These are phyloP conservation scores for Furcifer pardalis DNA, from an alignment of 2,797 vertebrate species.

Conservation along the genomic window DNA sequence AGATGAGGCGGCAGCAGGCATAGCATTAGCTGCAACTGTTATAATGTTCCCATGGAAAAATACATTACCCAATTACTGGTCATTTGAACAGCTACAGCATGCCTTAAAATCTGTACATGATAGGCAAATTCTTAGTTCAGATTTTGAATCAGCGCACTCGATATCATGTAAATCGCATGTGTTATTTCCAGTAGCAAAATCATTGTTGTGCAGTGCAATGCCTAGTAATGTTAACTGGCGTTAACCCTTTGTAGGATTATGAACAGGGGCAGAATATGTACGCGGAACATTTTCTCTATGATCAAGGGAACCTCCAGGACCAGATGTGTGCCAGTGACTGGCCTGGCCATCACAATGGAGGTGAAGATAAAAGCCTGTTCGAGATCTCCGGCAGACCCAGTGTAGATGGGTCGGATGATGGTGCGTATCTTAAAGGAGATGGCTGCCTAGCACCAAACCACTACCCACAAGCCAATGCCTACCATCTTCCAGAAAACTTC, in stretches of 20 bases:
- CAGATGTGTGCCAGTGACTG: conserved; percentile 76
- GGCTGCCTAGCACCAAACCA: conserved; percentile 73
- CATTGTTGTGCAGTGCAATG: no score
- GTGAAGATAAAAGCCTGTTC: conserved; percentile 71
- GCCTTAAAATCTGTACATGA: no score
- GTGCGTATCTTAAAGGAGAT: conserved; percentile 73
- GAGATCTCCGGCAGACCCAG: conserved; percentile 65
- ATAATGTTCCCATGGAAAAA: no score
- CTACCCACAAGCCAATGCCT: conserved; percentile 72
- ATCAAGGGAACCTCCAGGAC: conserved; percentile 67
- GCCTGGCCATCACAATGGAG: conserved; percentile 64
- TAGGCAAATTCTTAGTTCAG: no score
- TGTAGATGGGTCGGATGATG: conserved; percentile 72
- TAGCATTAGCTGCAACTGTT: no score
- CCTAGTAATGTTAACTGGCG: neutral
- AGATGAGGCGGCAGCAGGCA: no score
- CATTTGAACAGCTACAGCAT: no score
- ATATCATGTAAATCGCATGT: no score
- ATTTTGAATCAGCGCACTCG: no score
- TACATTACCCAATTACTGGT: no score
- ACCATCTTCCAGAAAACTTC: conserved; percentile 76
- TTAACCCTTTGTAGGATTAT: conserved; percentile 67
- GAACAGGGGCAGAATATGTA: conserved; percentile 69
- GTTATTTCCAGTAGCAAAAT: no score
- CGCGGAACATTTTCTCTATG: conserved; percentile 71